phyloP scores from a whole-genome alignment of 2,113 vertebrate species.

The Bubo bubo region DNA sequence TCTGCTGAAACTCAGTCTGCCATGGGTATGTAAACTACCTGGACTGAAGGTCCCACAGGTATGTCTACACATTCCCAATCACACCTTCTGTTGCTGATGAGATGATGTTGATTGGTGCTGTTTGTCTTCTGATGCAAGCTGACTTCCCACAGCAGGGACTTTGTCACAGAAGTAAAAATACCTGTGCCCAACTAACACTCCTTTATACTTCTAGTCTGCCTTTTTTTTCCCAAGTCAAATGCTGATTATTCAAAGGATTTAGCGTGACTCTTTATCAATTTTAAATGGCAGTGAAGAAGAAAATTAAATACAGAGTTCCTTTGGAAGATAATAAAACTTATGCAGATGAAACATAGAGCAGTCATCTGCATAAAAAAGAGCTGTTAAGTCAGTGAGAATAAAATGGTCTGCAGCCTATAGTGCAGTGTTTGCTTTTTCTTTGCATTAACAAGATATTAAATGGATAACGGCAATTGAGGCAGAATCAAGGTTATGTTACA shows the following conservation, averaged over 20 bases:
- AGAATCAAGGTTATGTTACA: neutral
- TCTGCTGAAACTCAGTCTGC: neutral
- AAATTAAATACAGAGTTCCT: constrained; percentile 47
- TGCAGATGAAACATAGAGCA: constrained; percentile 12
- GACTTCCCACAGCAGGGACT: neutral
- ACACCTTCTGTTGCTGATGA: neutral
- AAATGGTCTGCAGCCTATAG: neutral
- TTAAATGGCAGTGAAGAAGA: constrained; percentile 34
- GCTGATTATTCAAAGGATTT: neutral
- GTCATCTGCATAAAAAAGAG: constrained; percentile 34
- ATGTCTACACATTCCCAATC: neutral
- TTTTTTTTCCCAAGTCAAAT: neutral
- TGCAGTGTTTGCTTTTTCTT: neutral
- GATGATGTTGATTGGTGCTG: neutral
- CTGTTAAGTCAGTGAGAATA: constrained; percentile 19
- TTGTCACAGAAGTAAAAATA: neutral
- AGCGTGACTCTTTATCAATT: neutral
- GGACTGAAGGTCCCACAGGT: neutral
- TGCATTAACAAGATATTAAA: neutral
- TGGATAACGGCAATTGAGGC: neutral
- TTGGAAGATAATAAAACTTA: constrained; percentile 55
- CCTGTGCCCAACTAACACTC: neutral
- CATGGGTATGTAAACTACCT: neutral
- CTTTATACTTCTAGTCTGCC: neutral
- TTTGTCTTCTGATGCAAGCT: neutral